A percentile compares a stretch with the other conserved stretches of the same genome.
Conservation (phyloP, 1,140 invertebrate genomes). For the Streblospio benedicti region DNA sequence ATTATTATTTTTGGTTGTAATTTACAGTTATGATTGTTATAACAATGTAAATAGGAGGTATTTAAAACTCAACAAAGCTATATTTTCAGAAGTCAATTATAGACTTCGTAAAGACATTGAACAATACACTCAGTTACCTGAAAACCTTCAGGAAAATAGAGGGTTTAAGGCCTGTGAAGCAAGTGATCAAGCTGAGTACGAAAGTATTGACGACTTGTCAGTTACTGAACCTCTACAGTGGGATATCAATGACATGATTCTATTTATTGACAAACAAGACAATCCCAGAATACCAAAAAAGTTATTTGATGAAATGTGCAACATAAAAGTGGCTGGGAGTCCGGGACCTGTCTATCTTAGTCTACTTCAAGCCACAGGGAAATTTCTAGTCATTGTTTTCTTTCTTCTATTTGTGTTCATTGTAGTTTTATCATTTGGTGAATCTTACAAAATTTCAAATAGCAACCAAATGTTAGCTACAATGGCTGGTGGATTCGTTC, state of each 20-base stretch:
- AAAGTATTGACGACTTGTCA: background rate
- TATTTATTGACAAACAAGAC: constrained; percentile 39
- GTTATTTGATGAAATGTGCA: constrained; percentile 36
- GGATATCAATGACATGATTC: constrained; percentile 35
- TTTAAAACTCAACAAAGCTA: constrained; percentile 28
- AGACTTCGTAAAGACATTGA: constrained; percentile 23
- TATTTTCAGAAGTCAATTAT: constrained; percentile 20
- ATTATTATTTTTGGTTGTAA: constrained; percentile 26
- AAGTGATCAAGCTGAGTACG: constrained; percentile 5
- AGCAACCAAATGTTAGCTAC: constrained; percentile 41
- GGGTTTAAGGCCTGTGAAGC: constrained; percentile 6
- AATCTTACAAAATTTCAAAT: constrained; percentile 35
- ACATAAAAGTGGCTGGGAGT: constrained; percentile 35
- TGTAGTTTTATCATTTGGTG: constrained; percentile 42
- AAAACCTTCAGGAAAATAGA: constrained; percentile 24
- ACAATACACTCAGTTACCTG: constrained; percentile 32
- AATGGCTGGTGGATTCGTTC: constrained; percentile 38
- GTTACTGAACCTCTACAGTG: constrained; percentile 20
- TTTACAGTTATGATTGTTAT: constrained; percentile 30
- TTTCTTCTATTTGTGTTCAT: constrained; percentile 43
- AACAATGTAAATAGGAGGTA: constrained; percentile 27
- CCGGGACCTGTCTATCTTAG: constrained; percentile 40
- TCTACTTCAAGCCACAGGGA: constrained; percentile 36
- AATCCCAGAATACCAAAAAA: constrained; percentile 37
- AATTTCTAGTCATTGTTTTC: constrained; percentile 39